phyloP scores from a whole-genome alignment of 2,797 vertebrate species.

The Cryptoprocta ferox region DNA sequence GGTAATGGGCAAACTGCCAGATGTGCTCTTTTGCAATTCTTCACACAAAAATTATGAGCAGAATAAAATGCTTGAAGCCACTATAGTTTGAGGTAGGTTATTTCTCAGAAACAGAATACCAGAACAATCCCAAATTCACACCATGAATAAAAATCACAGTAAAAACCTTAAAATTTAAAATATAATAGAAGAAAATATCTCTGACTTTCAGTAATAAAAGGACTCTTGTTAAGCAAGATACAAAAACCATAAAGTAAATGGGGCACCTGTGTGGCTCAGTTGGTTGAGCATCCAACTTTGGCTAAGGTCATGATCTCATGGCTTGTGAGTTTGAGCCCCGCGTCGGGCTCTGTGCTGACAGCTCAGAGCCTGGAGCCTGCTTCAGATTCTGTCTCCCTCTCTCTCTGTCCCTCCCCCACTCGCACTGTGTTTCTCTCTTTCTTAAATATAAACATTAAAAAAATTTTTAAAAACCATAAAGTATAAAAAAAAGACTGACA shows the following conservation, averaged over 20 bases:
- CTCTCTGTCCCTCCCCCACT: too few species aligned
- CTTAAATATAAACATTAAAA: too few species aligned
- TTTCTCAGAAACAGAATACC: conserved; percentile 3
- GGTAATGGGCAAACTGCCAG: neutral
- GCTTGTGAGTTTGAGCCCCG: too few species aligned
- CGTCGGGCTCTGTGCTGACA: too few species aligned
- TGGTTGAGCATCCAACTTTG: too few species aligned
- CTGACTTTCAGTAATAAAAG: neutral
- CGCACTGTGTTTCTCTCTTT: too few species aligned
- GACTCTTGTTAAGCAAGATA: neutral
- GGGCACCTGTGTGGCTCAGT: too few species aligned
- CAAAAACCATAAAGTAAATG: neutral
- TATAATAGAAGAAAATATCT: neutral
- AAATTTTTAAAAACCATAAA: too few species aligned
- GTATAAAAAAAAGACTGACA: neutral
- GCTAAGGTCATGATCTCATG: too few species aligned
- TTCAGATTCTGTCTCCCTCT: too few species aligned
- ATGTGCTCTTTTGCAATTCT: neutral
- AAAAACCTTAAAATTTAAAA: neutral
- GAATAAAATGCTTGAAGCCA: conserved; percentile 39
- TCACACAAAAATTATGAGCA: neutral
- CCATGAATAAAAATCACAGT: neutral
- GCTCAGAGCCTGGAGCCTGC: too few species aligned
- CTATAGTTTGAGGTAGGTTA: neutral
- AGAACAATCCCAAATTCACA: neutral